Percentiles rank a stretch among this genome's conserved stretches.
phyloP scores from a whole-genome alignment of 2,113 vertebrate genomes.

The Anguilla rostrata region DNA sequence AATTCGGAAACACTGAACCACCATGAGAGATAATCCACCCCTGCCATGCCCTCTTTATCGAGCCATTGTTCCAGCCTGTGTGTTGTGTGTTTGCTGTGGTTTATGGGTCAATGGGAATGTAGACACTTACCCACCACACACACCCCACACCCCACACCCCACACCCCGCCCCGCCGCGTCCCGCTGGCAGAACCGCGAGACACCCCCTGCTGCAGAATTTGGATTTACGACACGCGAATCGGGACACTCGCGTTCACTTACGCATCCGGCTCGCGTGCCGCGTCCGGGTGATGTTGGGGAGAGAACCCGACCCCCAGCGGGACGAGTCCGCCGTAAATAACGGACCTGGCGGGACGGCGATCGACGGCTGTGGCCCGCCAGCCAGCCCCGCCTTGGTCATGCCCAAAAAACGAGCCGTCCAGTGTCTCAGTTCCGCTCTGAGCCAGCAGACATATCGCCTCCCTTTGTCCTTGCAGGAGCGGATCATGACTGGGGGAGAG shows the following conservation, averaged over 20 bases:
- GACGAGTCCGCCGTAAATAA: not conserved
- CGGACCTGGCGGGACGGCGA: not conserved
- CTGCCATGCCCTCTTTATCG: not conserved
- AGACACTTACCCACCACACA: slow-evolving; percentile 46
- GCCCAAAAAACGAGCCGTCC: not conserved
- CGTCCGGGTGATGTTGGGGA: not conserved
- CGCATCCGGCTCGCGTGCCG: not conserved
- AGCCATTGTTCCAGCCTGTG: not conserved
- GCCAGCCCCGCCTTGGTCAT: not conserved
- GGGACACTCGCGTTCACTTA: not conserved
- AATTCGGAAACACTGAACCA: too few relatives aligned
- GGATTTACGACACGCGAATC: not conserved
- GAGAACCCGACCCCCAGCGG: not conserved
- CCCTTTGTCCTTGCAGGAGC: not conserved
- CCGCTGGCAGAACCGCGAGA: not conserved
- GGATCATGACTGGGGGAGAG: not conserved
- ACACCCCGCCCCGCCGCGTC: slow-evolving; percentile 14
- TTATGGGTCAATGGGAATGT: slow-evolving; percentile 53
- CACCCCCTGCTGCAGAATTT: not conserved
- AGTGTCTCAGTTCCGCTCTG: not conserved
- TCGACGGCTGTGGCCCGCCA: not conserved
- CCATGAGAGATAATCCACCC: too few relatives aligned
- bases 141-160: slow-evolving; percentile 31
- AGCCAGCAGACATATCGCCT: not conserved
- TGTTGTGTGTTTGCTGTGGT: slow-evolving; percentile 35